A percentile compares a stretch with the other conserved stretches of the same genome.
Evolutionary conservation across 2,888 invertebrate genomes (phyloP).

Genomic region (Esperia sulphurella): DNA sequence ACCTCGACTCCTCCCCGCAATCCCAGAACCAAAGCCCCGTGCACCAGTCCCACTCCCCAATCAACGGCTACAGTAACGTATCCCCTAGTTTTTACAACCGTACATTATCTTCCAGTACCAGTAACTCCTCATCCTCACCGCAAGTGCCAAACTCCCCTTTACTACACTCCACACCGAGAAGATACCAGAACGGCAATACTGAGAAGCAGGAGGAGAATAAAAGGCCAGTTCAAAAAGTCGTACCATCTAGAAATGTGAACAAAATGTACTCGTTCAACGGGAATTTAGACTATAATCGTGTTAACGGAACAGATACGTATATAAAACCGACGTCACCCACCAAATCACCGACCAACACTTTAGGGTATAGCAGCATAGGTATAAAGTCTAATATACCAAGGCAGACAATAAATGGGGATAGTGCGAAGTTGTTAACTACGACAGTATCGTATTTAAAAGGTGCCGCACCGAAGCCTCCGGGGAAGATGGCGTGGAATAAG

Average conservation of each 20-base stretch:
- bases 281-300: slow-evolving; percentile 52
- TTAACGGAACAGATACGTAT: slow-evolving; percentile 69
- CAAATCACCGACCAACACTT: slow-evolving; percentile 79
- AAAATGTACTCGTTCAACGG: slow-evolving; percentile 75
- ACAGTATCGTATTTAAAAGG: slow-evolving; percentile 81
- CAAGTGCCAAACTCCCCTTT: slow-evolving; percentile 68
- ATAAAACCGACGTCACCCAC: slow-evolving; percentile 84
- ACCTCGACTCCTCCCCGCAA: slow-evolving; percentile 75
- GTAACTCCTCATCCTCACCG: slow-evolving; percentile 42
- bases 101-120: slow-evolving; percentile 53
- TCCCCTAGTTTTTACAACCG: slow-evolving; percentile 64
- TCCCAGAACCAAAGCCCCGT: slow-evolving; percentile 73
- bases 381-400: slow-evolving; percentile 57
- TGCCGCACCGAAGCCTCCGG: slow-evolving; percentile 60
- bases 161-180: slow-evolving; percentile 71
- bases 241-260: slow-evolving; percentile 84
- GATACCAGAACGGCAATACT: slow-evolving; percentile 62
- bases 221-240: slow-evolving; percentile 89
- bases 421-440: slow-evolving; percentile 76
- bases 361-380: slow-evolving; percentile 72
- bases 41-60: slow-evolving; percentile 70
- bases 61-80: slow-evolving; percentile 78
- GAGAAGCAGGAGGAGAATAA: slow-evolving; percentile 73
- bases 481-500: slow-evolving; percentile 86
- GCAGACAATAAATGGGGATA: slow-evolving; percentile 50